phyloP scores from a whole-genome alignment of 1,140 invertebrate species.

The Brachionus asplanchnoidis region DNA sequence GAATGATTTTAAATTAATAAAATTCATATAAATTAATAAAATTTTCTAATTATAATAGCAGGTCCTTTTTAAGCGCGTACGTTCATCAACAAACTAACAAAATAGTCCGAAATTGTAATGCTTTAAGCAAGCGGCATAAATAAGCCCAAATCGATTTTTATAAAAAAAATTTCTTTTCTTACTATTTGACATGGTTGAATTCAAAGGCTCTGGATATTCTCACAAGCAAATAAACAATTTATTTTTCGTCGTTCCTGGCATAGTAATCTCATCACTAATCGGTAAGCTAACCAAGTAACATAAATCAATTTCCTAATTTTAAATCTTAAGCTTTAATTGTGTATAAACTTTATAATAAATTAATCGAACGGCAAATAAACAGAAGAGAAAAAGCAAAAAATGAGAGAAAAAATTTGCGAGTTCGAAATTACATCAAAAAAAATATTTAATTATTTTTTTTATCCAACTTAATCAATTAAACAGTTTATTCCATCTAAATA shows the following conservation, averaged over 20 bases:
- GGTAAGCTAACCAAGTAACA: background rate
- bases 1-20: background rate
- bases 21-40: background rate
- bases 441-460: background rate
- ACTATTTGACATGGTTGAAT: background rate
- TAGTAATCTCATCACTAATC: background rate
- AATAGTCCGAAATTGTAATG: background rate
- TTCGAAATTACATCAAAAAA: background rate
- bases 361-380: background rate
- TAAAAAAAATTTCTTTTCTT: background rate
- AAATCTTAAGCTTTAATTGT: slow-evolving; percentile 13
- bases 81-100: background rate
- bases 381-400: background rate
- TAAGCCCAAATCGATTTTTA: background rate
- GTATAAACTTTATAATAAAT: slow-evolving; percentile 1
- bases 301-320: background rate
- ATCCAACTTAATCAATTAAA: background rate
- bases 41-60: background rate
- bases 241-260: background rate
- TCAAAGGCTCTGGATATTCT: background rate
- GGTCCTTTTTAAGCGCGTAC: background rate
- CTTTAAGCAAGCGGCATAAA: background rate
- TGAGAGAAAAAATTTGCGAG: background rate
- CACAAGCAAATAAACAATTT: background rate
- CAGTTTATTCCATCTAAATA: background rate